Conservation (phyloP, 2,113 vertebrate species). For the Myotis yumanensis region DNA sequence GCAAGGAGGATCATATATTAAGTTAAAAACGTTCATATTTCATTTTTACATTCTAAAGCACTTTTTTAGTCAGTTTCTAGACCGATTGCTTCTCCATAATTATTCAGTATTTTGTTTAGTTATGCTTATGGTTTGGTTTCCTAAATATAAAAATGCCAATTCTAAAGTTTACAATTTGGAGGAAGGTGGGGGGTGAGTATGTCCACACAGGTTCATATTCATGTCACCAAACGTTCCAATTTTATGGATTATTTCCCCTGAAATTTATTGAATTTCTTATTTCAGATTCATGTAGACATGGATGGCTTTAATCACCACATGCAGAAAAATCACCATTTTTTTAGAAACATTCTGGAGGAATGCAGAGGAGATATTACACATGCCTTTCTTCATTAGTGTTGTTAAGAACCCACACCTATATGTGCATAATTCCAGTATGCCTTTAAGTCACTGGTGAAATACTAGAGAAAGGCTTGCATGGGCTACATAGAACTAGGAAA, state of each 20-base stretch:
- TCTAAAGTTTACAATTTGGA: background rate
- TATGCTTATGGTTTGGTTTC: background rate
- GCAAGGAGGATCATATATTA: slow-evolving; percentile 61
- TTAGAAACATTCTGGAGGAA: background rate
- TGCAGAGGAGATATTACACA: background rate
- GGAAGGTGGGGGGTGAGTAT: background rate
- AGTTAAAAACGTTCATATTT: slow-evolving; percentile 56
- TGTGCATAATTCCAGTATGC: background rate
- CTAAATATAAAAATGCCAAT: background rate
- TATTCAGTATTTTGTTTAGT: slow-evolving; percentile 19
- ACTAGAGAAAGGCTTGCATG: background rate
- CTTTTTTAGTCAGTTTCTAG: slow-evolving; percentile 40
- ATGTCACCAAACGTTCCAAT: background rate
- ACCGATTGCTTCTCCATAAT: background rate
- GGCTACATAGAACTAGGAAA: background rate
- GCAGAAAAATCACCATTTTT: background rate
- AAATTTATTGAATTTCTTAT: background rate
- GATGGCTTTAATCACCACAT: background rate
- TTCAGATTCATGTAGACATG: background rate
- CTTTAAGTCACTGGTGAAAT: background rate
- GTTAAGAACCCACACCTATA: background rate
- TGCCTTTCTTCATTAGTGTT: background rate
- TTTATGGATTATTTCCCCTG: background rate
- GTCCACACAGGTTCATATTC: background rate
- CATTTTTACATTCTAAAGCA: slow-evolving; percentile 64